A percentile compares a stretch with the other conserved stretches of the same genome.
Conservation (phyloP, 2,888 invertebrate genomes). For the Dicyrtoma fusca region DNA sequence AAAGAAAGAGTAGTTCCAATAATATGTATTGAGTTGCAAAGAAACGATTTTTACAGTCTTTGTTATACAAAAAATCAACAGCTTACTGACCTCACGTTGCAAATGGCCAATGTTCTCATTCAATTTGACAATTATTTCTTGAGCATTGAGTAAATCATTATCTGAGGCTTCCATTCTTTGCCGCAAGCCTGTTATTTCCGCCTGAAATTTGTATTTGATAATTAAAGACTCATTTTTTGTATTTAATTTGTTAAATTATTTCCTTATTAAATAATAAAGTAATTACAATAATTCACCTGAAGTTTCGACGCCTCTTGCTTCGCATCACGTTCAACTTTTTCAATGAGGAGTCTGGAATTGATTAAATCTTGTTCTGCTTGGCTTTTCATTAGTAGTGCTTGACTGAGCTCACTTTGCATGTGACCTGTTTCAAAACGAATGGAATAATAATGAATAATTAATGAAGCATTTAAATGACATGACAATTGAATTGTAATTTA, state of each 20-base stretch:
- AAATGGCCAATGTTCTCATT: conserved; percentile 76
- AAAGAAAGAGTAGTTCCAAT: no score
- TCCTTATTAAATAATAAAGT: neutral
- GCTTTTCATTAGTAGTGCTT: conserved; percentile 76
- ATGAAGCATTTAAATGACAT: no score
- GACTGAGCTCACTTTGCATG: conserved; percentile 76
- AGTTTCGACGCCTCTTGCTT: conserved; percentile 76
- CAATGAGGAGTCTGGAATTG: conserved; percentile 67
- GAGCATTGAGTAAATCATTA: conserved; percentile 77
- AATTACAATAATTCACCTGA: conserved; percentile 60
- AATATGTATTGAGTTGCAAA: no score
- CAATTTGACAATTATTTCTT: conserved; percentile 76
- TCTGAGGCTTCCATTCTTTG: conserved; percentile 79
- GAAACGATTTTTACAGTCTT: no score
- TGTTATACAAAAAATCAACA: no score
- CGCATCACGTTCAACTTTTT: conserved; percentile 74
- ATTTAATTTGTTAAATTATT: neutral
- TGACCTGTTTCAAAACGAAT: no score
- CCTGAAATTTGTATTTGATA: conserved; percentile 57
- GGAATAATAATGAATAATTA: no score
- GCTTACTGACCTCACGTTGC: conserved; percentile 78
- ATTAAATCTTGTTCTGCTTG: conserved; percentile 79
- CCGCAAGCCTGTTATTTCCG: conserved; percentile 73
- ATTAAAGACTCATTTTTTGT: neutral
- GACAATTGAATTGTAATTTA: neutral